Evolutionary conservation across 1,140 invertebrate genomes (phyloP), one percentile per base, ranked within the genome.

Genomic region (Papilio polytes): DNA sequence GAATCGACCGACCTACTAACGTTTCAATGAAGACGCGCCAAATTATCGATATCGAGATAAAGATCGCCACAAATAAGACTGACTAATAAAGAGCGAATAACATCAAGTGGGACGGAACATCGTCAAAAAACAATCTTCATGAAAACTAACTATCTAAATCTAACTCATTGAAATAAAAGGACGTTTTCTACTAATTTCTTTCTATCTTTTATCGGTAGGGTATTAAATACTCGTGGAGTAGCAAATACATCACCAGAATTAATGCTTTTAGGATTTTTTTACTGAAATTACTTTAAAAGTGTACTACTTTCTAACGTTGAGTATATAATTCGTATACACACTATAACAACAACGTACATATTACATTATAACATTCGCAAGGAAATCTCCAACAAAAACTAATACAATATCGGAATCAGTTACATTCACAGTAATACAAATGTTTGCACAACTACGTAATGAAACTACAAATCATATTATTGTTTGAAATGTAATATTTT

Each of bases 1-100:
- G 93, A 94, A 94, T 94, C 91, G 92, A 94, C 92, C 92, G 92
- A 94, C 92, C 93, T 94, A 94, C 91, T 94, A 94, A 94, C 89
- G 90, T 91, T 87, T 83, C 88, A 87, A 90, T 88, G 84, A 90
- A 90, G 89, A 89, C 87, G 89, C 85, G 82, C 86, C 81, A 91
- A 88, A 88, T 84, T 87, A 83, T 84, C 82, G 79, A 59, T 82
- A 79, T 48, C 82, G 79, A 80, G 26, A 76, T 81, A 80, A 48
- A 51, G 22, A 76, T 76, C 74, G 20, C 46, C 74, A 51, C 74
- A 76, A 76, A 76, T 76, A 76, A 51, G 44, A 31, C 41, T 41
- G 59, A 66, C 74, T 9, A 81, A 53, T 81, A 81, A 18, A 78
- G 46, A 26, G 63, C 74, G n/a, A 70, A 70, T 51, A 76, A 76